Conservation (phyloP, 2,888 invertebrate genomes). For the Nomada ferruginata region DNA sequence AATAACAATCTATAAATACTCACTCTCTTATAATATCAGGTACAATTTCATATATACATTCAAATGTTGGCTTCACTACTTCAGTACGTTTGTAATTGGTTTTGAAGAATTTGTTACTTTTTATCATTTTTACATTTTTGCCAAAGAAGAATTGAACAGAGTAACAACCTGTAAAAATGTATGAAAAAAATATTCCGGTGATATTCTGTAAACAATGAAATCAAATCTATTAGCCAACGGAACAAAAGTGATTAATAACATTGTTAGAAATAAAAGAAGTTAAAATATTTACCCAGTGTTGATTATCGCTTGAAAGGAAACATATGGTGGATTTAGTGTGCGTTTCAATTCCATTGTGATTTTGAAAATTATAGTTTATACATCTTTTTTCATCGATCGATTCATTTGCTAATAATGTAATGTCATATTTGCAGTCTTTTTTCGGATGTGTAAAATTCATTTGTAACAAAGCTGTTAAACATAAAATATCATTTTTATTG, state of each 20-base stretch:
- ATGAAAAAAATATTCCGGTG: slow-evolving; percentile 13
- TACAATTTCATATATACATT: slow-evolving; percentile 34
- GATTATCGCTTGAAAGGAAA: background rate
- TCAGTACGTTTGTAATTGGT: slow-evolving; percentile 33
- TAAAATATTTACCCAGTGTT: slow-evolving; percentile 22
- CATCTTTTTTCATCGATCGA: slow-evolving; percentile 14
- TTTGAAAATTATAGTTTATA: slow-evolving; percentile 14
- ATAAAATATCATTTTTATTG: slow-evolving; percentile 5
- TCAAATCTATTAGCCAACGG: background rate
- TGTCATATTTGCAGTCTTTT: background rate
- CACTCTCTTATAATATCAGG: slow-evolving; percentile 1
- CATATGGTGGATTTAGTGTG: slow-evolving; percentile 26
- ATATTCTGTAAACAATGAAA: slow-evolving; percentile 22
- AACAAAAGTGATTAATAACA: background rate
- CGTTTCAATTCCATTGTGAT: background rate
- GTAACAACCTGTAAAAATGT: slow-evolving; percentile 52
- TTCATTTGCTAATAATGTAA: slow-evolving; percentile 29
- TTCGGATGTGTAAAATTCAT: slow-evolving; percentile 25
- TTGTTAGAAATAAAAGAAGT: background rate
- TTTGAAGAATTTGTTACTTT: slow-evolving; percentile 16
- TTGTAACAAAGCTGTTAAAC: slow-evolving; percentile 14
- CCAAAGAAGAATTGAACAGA: background rate
- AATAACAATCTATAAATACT: background rate
- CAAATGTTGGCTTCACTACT: slow-evolving; percentile 7
- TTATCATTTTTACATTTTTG: background rate